Evolutionary conservation across 1,140 invertebrate species (phyloP).

Genomic region (Bombus terrestris): DNA sequence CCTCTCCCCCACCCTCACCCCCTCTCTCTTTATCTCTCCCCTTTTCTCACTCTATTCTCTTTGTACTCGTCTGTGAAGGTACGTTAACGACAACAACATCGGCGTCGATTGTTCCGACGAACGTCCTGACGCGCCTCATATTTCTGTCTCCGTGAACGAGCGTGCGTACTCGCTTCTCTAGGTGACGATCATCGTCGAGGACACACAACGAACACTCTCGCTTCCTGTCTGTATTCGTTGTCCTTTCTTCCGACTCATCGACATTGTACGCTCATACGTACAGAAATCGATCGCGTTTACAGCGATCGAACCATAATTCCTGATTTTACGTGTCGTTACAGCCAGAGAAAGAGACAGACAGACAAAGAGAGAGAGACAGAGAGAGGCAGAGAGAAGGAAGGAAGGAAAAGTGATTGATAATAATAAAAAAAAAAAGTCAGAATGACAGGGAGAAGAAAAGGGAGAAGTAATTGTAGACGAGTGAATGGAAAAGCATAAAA

Average conservation of each 20-base stretch:
- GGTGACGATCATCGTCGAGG: slow-evolving; percentile 13
- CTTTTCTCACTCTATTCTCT: neutral
- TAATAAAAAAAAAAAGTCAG: neutral
- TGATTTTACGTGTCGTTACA: neutral
- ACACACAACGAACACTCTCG: slow-evolving; percentile 6
- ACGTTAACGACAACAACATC: slow-evolving; percentile 7
- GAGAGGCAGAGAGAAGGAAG: no score
- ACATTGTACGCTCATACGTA: neutral
- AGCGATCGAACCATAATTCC: slow-evolving; percentile 9
- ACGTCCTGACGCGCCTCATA: slow-evolving; percentile 12
- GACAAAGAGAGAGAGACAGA: neutral
- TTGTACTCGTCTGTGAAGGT: neutral
- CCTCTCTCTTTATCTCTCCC: neutral
- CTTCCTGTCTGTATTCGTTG: neutral
- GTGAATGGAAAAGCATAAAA: neutral
- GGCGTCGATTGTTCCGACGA: slow-evolving; percentile 12
- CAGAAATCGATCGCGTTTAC: neutral
- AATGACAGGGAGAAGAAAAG: no score
- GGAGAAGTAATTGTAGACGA: neutral
- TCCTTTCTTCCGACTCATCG: neutral
- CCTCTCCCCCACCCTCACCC: neutral
- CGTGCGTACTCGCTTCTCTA: slow-evolving; percentile 45
- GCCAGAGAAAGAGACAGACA: neutral
- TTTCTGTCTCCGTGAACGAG: slow-evolving; percentile 3
- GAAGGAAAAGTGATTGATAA: neutral